Conservation (phyloP, 2,888 invertebrate species). For the Pseudoips prasinana region DNA sequence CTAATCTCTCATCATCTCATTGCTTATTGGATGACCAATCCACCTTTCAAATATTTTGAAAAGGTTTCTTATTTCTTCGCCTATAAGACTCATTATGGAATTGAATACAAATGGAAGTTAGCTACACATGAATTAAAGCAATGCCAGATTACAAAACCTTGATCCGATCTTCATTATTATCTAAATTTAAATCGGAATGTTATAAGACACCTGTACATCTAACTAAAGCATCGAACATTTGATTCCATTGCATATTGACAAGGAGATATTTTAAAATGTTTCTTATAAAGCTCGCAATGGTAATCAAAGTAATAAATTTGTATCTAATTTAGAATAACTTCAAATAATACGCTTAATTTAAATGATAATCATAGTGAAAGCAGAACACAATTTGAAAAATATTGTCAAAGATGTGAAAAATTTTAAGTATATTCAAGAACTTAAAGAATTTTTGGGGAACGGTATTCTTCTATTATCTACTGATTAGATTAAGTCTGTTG, state of each 20-base stretch:
- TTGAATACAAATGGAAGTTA: no score
- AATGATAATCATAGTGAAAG: conserved; percentile 29
- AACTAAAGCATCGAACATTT: conserved; percentile 22
- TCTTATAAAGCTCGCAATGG: conserved; percentile 7
- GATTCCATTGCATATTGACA: conserved; percentile 11
- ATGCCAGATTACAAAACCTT: no score
- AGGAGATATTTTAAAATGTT: no score
- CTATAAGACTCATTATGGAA: no score
- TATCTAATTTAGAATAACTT: conserved; percentile 1
- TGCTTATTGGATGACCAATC: conserved; percentile 1
- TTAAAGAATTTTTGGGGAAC: conserved; percentile 3
- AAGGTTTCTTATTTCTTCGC: no score
- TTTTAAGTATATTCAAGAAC: conserved; percentile 14
- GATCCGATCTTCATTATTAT: conserved; percentile 38
- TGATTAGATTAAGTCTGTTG: conserved; percentile 25
- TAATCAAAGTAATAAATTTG: conserved; percentile 3
- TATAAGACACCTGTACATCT: conserved; percentile 35
- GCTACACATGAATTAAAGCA: no score
- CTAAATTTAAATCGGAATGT: conserved; percentile 39
- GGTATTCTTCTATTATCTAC: conserved; percentile 4
- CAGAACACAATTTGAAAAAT: conserved; percentile 22
- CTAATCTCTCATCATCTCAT: conserved; percentile 37
- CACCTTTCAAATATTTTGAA: no score
- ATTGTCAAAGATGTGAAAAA: conserved; percentile 10
- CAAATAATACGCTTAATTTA: conserved; percentile 26